Evolutionary conservation across 2,113 vertebrate genomes (phyloP).

Genomic region (Pyrgilauda ruficollis): DNA sequence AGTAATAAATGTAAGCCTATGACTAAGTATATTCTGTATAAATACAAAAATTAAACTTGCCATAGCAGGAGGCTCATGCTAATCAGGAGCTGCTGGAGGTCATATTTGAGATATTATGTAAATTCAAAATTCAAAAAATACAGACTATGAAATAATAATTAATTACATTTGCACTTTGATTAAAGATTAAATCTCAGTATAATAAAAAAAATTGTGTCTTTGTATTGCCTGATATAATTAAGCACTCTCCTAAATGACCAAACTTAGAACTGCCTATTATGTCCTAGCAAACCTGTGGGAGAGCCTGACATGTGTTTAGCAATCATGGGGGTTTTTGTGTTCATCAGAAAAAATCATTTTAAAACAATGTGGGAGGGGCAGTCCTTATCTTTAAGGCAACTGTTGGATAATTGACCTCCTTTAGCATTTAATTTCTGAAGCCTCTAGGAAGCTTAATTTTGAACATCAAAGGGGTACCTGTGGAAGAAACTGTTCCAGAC

Average conservation of each 20-base stretch:
- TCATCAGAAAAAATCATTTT: constrained; percentile 54
- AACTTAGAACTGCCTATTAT: constrained; percentile 60
- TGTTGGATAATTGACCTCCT: constrained; percentile 76
- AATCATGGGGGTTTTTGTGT: constrained; percentile 41
- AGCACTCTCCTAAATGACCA: constrained; percentile 12
- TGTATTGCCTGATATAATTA: constrained; percentile 47
- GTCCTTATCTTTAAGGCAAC: constrained; percentile 72
- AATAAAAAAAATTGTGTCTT: neutral
- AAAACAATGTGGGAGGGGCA: constrained; percentile 60
- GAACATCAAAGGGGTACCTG: constrained; percentile 78
- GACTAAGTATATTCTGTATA: neutral
- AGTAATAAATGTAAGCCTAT: neutral
- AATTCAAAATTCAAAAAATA: constrained; percentile 12
- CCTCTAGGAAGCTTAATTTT: constrained; percentile 77
- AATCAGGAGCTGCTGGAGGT: constrained; percentile 10
- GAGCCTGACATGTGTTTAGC: constrained; percentile 37
- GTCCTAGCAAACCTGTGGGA: constrained; percentile 34
- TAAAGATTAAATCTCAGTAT: constrained; percentile 3
- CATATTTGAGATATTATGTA: constrained; percentile 12
- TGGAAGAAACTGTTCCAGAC: constrained; percentile 76
- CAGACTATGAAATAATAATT: constrained; percentile 21
- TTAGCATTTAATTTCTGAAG: constrained; percentile 78
- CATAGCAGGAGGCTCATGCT: neutral
- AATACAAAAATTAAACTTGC: neutral
- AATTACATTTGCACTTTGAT: constrained; percentile 42